Evolutionary conservation across 2,888 invertebrate genomes (phyloP), one percentile per base, ranked within the genome.

Genomic region (Yponomeuta cagnagella): DNA sequence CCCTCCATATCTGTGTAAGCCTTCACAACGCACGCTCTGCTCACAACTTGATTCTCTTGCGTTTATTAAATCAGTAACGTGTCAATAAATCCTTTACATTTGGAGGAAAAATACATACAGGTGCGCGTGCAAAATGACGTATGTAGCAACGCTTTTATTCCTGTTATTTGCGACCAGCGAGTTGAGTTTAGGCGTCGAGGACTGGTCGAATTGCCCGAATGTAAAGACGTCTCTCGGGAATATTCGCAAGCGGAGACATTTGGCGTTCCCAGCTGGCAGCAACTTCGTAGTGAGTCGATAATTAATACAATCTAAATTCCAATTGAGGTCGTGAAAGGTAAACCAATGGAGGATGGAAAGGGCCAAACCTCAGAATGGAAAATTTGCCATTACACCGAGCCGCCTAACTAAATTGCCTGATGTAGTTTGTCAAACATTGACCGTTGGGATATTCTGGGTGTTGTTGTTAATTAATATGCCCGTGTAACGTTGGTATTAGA

Each of bases 181-280:
- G 15, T 58, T 15, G 15, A 15, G 52, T 15, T 15, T 15, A 4
- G 15, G 52, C 52, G 52, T 58, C 15, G 52, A 58, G 52, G 15
- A 58, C 15, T 5, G 15, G 15, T 2, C 15, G 52, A 76, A 80
- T 8, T 92, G 91, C 76, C 84, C 85, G 0, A 92, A 88, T 80
- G 80, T 84, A 31, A 91, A 83, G 73, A 81, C 81, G 2, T 74
- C 82, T 10, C 72, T 88, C 6, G 76, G 76, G 30, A 74, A 76
- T 0, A 75, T 87, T 31, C 81, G 92, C 58, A 90, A 87, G 72
- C 79, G 84, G 37, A 79, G 92, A 52, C 83, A 87, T 77, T 72
- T 92, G 71, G 82, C 82, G 1, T 92, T 90, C 75, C 89, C 90
- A 2, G 82, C 86, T 69, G 84, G 83, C 10, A 84, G 83, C 66